These are phyloP conservation scores for Sebastes itinus DNA, from an alignment of 2,797 vertebrate genomes.

Conservation along the genomic window DNA sequence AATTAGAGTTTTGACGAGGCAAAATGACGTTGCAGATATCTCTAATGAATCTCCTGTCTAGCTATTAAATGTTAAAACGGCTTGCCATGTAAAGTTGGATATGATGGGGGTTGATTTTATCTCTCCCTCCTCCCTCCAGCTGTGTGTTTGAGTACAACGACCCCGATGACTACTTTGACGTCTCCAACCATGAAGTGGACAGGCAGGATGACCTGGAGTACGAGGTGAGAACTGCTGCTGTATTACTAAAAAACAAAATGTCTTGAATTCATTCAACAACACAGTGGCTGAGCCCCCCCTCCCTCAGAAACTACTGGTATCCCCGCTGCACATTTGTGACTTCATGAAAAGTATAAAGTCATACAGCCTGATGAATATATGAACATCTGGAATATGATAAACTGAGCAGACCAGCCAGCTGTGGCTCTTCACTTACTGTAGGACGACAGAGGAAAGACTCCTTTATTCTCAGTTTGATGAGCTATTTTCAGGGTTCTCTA, in stretches of 20 bases:
- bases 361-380: background rate
- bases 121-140: slow-evolving; percentile 51
- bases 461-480: background rate
- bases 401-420: background rate
- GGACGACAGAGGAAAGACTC: background rate
- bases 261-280: background rate
- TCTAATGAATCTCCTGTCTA: too few relatives aligned
- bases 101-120: background rate
- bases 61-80: too few relatives aligned
- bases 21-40: too few relatives aligned
- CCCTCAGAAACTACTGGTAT: background rate
- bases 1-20: too few relatives aligned
- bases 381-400: background rate
- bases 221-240: slow-evolving; percentile 43
- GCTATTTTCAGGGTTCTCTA: background rate
- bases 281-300: background rate
- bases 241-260: rapidly evolving
- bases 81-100: background rate
- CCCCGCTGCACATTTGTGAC: background rate
- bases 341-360: background rate
- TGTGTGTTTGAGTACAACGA: slow-evolving; percentile 84
- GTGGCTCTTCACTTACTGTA: background rate
- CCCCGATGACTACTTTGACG: slow-evolving; percentile 84
- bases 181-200: slow-evolving; percentile 84
- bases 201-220: slow-evolving; percentile 86